Evolutionary conservation across 35 echinoderm and acorn worm species (phyloP).

Genomic region (Anneissia japonica): DNA sequence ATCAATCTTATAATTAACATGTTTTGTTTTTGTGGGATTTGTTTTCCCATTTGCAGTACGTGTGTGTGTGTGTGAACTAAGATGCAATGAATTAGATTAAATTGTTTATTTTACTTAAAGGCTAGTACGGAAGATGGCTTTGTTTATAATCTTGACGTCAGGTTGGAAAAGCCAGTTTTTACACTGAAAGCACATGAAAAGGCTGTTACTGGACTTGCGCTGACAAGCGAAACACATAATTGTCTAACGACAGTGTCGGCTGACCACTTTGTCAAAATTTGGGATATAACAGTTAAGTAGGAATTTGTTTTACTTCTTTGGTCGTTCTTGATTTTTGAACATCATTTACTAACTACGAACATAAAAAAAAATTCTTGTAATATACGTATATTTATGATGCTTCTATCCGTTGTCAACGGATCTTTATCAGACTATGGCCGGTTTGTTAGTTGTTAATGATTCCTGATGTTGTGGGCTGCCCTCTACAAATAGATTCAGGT

Average conservation of each 20-base stretch:
- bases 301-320: neutral
- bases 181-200: constrained; percentile 70
- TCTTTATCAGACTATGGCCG: neutral
- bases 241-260: constrained; percentile 74
- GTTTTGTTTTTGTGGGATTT: no score
- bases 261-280: constrained; percentile 74
- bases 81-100: neutral
- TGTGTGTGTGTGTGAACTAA: neutral
- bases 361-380: neutral
- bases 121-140: constrained; percentile 78
- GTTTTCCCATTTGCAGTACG: no score
- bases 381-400: neutral
- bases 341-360: neutral
- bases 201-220: constrained; percentile 58
- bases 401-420: no score
- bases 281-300: constrained; percentile 79
- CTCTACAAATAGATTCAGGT: no score
- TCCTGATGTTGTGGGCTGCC: neutral
- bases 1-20: no score
- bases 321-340: neutral
- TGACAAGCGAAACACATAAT: constrained; percentile 33
- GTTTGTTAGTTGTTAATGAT: neutral
- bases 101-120: neutral
- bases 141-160: constrained; percentile 63
- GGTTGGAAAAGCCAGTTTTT: constrained; percentile 67